Percentiles rank a stretch among this genome's conserved stretches.
Conservation (phyloP, 2,888 invertebrate genomes). For the Punctoribates punctum region DNA sequence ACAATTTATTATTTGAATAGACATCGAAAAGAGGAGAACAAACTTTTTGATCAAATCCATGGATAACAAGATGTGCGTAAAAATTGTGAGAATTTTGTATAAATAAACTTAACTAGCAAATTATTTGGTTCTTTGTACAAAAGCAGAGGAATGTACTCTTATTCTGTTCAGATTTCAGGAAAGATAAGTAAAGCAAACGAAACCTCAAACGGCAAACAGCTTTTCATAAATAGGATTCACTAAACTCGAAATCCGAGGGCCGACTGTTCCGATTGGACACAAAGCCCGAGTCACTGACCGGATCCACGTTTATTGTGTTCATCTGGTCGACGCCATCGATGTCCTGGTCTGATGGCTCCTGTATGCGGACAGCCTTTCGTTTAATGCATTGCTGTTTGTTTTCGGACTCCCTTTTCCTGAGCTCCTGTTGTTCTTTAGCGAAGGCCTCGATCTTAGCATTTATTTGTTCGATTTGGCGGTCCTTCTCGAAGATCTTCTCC, state of each 20-base stretch:
- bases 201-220: not conserved
- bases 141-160: too few species aligned
- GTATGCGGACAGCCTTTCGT: conserved; percentile 44
- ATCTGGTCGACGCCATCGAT: not conserved
- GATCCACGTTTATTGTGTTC: conserved; percentile 45
- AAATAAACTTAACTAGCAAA: too few species aligned
- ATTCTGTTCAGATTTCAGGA: not conserved
- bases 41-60: conserved; percentile 1
- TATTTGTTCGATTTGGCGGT: conserved; percentile 49
- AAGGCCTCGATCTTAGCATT: conserved; percentile 44
- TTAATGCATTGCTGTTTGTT: conserved; percentile 18
- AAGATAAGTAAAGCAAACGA: not conserved
- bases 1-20: too few species aligned
- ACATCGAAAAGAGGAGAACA: not conserved
- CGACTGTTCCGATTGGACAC: conserved; percentile 65
- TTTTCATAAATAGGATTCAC: conserved; percentile 72
- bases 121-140: too few species aligned
- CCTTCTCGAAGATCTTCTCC: conserved; percentile 50
- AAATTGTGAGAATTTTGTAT: too few species aligned
- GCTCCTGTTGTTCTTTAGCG: conserved; percentile 42
- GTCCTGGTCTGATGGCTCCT: conserved; percentile 41
- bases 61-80: conserved; percentile 10
- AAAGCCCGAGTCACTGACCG: conserved; percentile 49
- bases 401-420: conserved; percentile 16
- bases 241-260: conserved; percentile 81